Evolutionary conservation across 2,888 invertebrate genomes (phyloP).

Genomic region (Acleris literana): DNA sequence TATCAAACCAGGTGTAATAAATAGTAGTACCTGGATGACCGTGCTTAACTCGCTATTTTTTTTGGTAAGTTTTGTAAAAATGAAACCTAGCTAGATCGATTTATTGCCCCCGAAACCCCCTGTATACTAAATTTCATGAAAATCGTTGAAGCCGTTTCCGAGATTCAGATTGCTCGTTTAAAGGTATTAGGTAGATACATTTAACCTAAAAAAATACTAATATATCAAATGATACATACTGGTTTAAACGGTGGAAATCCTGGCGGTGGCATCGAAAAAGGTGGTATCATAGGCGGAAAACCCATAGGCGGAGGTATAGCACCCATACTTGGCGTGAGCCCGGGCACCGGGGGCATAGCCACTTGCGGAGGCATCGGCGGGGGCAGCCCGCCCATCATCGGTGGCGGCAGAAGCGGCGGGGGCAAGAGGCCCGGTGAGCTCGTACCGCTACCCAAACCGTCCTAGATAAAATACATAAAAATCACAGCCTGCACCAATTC

Average conservation of each 20-base stretch:
- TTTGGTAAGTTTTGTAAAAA: too few species aligned
- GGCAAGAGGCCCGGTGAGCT: slow-evolving; percentile 70
- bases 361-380: slow-evolving; percentile 80
- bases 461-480: slow-evolving; percentile 49
- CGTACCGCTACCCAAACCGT: slow-evolving; percentile 65
- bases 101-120: too few species aligned
- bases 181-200: too few species aligned
- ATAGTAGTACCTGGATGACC: too few species aligned
- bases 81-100: too few species aligned
- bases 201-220: background rate
- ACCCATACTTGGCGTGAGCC: slow-evolving; percentile 71
- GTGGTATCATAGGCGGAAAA: slow-evolving; percentile 86
- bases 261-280: slow-evolving; percentile 91
- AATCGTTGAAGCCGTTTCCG: too few species aligned
- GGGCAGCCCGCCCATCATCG: slow-evolving; percentile 74
- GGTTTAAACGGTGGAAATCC: slow-evolving; percentile 85
- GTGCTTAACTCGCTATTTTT: too few species aligned
- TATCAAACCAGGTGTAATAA: too few species aligned
- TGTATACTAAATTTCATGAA: too few species aligned
- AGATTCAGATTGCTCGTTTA: too few species aligned
- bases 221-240: slow-evolving; percentile 46
- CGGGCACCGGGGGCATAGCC: slow-evolving; percentile 79
- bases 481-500: background rate
- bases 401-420: slow-evolving; percentile 65
- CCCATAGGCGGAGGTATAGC: slow-evolving; percentile 78